A percentile compares a stretch with the other conserved stretches of the same genome.
These are phyloP conservation scores for Poeciliopsis retropinna DNA, from an alignment of 2,113 vertebrate genomes.

Conservation along the genomic window DNA sequence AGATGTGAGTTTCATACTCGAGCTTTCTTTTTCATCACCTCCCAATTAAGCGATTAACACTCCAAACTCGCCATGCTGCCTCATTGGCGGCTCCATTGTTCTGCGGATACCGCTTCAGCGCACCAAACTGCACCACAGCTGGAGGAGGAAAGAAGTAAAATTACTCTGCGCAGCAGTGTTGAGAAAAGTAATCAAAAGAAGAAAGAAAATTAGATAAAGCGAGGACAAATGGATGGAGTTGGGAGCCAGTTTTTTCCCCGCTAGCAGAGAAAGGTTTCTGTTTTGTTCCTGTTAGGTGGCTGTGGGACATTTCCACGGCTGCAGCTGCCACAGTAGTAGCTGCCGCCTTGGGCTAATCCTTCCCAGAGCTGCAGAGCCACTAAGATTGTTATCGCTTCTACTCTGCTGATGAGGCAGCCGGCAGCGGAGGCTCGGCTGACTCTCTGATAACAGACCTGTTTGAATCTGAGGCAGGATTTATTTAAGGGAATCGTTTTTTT, in stretches of 20 bases:
- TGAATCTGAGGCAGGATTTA: conserved; percentile 30
- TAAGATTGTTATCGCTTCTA: conserved; percentile 51
- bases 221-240: background rate
- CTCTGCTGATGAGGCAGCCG: conserved; percentile 49
- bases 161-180: conserved; percentile 53
- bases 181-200: conserved; percentile 53
- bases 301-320: conserved; percentile 32
- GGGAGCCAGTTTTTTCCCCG: background rate
- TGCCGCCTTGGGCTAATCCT: conserved; percentile 58
- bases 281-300: conserved; percentile 48
- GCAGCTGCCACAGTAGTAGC: conserved; percentile 49
- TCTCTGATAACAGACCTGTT: conserved; percentile 31
- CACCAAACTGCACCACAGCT: conserved; percentile 53
- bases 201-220: conserved; percentile 41
- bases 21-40: conserved; percentile 15
- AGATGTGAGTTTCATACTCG: conserved; percentile 65
- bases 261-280: conserved; percentile 23
- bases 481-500: background rate
- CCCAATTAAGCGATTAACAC: conserved; percentile 26
- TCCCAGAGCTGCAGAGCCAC: conserved; percentile 40
- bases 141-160: conserved; percentile 31
- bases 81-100: conserved; percentile 29
- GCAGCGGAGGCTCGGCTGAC: conserved; percentile 19
- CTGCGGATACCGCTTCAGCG: conserved; percentile 28
- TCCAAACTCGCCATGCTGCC: conserved; percentile 36